phyloP scores from a whole-genome alignment of 2,113 vertebrate genomes.

The Xenopus laevis region DNA sequence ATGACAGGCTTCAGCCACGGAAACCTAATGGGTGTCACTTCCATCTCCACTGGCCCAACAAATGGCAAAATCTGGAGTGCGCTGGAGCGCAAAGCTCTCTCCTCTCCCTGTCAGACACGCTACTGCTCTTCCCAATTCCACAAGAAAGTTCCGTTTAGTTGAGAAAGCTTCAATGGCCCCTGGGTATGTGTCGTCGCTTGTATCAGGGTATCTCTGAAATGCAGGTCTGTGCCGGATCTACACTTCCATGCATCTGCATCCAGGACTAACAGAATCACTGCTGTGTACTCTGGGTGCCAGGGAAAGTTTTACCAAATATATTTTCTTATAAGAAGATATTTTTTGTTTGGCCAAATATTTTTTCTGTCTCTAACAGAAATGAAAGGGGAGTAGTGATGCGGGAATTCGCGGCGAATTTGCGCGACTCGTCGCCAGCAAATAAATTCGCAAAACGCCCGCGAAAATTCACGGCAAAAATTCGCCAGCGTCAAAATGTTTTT shows the following conservation, averaged over 20 bases:
- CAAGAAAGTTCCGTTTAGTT: slow-evolving; percentile 29
- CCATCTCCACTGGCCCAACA: slow-evolving; percentile 40
- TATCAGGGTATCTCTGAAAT: slow-evolving; percentile 9
- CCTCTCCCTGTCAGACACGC: slow-evolving; percentile 32
- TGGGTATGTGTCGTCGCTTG: slow-evolving; percentile 9
- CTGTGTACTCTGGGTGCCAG: too few relatives aligned
- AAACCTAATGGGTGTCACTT: slow-evolving; percentile 45
- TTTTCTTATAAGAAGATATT: slow-evolving; percentile 38
- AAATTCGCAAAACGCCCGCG: too few relatives aligned
- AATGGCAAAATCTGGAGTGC: slow-evolving; percentile 36
- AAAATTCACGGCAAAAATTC: too few relatives aligned
- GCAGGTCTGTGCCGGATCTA: neutral
- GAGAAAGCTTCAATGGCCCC: slow-evolving; percentile 24
- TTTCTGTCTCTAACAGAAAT: too few relatives aligned
- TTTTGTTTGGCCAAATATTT: slow-evolving; percentile 22
- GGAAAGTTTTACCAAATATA: slow-evolving; percentile 24
- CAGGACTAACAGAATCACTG: too few relatives aligned
- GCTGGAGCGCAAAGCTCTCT: slow-evolving; percentile 36
- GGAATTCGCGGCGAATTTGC: too few relatives aligned
- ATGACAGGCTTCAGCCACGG: slow-evolving; percentile 28
- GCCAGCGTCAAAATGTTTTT: too few relatives aligned
- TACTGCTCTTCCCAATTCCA: slow-evolving; percentile 15
- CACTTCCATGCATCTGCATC: too few relatives aligned
- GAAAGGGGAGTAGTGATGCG: too few relatives aligned
- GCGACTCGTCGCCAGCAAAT: too few relatives aligned